phyloP scores from a whole-genome alignment of 92 coral and sea anemone genomes.

The Porites rus region DNA sequence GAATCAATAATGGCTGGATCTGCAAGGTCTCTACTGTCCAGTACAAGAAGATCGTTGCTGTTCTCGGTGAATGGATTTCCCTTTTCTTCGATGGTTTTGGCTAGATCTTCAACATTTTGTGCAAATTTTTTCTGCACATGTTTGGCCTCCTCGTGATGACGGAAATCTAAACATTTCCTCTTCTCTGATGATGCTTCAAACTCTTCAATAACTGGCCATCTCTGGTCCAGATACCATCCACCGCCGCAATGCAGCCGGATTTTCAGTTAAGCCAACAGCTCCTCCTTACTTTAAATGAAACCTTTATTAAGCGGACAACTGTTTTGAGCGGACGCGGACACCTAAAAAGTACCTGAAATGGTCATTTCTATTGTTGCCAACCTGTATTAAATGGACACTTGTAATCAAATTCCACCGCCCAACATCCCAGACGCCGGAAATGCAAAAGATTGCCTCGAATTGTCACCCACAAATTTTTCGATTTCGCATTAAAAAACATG shows the following conservation, averaged over 20 bases:
- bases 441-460: too few relatives aligned
- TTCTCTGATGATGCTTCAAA: constrained; percentile 32
- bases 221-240: constrained; percentile 62
- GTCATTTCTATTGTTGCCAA: too few relatives aligned
- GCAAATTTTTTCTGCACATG: constrained; percentile 38
- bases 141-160: constrained; percentile 51
- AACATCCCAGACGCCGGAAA: too few relatives aligned
- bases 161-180: neutral
- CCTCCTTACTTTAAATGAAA: constrained; percentile 13
- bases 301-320: too few relatives aligned
- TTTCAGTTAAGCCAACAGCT: constrained; percentile 44
- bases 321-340: too few relatives aligned
- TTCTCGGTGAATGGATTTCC: constrained; percentile 62
- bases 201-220: constrained; percentile 36
- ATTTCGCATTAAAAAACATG: too few relatives aligned
- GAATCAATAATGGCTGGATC: constrained; percentile 27
- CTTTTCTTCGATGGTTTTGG: constrained; percentile 24
- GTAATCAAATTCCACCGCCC: too few relatives aligned
- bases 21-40: constrained; percentile 62
- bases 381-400: too few relatives aligned
- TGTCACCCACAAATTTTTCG: too few relatives aligned
- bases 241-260: constrained; percentile 26
- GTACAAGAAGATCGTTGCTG: constrained; percentile 51
- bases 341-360: too few relatives aligned
- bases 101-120: constrained; percentile 30